Evolutionary conservation across 1,140 invertebrate species (phyloP), one percentile per base, ranked within the genome.

Genomic region (Mya arenaria): DNA sequence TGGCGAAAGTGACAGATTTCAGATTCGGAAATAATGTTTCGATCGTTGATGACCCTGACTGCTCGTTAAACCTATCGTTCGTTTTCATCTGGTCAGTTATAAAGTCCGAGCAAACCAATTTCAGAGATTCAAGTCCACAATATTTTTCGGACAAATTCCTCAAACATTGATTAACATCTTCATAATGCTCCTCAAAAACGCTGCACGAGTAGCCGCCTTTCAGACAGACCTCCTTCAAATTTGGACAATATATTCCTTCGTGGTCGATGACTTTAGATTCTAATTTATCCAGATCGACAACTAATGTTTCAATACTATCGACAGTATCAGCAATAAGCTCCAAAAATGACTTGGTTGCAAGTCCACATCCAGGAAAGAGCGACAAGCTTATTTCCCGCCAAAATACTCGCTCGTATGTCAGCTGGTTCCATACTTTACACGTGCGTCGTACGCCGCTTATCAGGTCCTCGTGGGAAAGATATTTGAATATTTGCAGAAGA

Each of bases 401-500:
- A 17, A 86, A 63, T 25, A 41, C 28, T 19, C 48, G 36, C 37
- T 84, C 58, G 28, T 72, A 68, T 28, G 74, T 84, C 4, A 84
- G 66, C 30, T 77, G 52, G 37, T 77, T 39, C 84, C 82, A 84
- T 23, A 66, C n/a, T 4, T 17, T 41, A 58, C 84, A 86, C 4
- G 82, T 84, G 23, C 80, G 39, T 58, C 82, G 66, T 2, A 84
- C 77, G 30, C 19, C 37, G 23, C 71, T 74, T 19, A 81, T 44
- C 36, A 86, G 30, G 34, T 83, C 75, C 48, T 77, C 36, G 15
- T 71, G 60, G n/a, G 36, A 30, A 4, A 86, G 39, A 30, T 36
- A 72, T 28, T 73, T 66, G 34, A 84, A 84, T 48, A 86, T 84
- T 34, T 72, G 25, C 30, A 86, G 28, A 66, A 86, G 37, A 39